Percentiles rank a stretch among this genome's conserved stretches.
These are phyloP conservation scores for Actenoides hombroni DNA, from an alignment of 2,113 vertebrate genomes.

Conservation along the genomic window DNA sequence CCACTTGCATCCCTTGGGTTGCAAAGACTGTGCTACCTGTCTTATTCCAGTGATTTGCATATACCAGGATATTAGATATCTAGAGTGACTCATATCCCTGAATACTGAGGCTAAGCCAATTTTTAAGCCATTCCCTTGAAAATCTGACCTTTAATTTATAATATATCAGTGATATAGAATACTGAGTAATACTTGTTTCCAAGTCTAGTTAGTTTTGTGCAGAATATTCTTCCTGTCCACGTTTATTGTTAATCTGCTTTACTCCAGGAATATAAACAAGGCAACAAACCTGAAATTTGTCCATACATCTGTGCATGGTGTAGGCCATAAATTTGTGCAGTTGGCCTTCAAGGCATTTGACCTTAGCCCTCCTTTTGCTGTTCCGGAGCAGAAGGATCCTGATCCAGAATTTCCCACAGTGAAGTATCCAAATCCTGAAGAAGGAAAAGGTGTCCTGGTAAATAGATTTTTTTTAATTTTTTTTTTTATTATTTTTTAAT, in stretches of 20 bases:
- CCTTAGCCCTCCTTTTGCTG: constrained; percentile 89
- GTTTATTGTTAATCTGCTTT: not conserved
- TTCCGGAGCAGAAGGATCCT: constrained; percentile 92
- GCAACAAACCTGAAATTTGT: constrained; percentile 87
- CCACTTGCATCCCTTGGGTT: not conserved
- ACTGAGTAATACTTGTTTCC: not conserved
- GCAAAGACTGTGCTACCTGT: too few species aligned
- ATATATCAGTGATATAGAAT: not conserved
- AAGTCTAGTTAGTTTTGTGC: not conserved
- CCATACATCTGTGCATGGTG: constrained; percentile 95
- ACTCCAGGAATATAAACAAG: constrained; percentile 87
- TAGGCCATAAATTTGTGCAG: constrained; percentile 92
- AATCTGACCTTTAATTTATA: not conserved
- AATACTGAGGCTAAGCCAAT: not conserved
- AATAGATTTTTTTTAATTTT: not conserved
- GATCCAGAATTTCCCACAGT: constrained; percentile 96
- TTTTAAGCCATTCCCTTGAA: not conserved
- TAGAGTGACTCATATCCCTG: not conserved
- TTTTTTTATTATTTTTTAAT: not conserved
- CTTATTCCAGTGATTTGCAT: not conserved
- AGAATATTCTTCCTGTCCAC: not conserved
- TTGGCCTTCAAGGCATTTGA: constrained; percentile 89
- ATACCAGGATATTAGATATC: not conserved
- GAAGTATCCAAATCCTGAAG: constrained; percentile 96
- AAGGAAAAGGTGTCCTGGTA: constrained; percentile 96